A percentile compares a stretch with the other conserved stretches of the same genome.
These are phyloP conservation scores for Drosophila picticornis DNA, from an alignment of 2,888 invertebrate species.

Conservation along the genomic window DNA sequence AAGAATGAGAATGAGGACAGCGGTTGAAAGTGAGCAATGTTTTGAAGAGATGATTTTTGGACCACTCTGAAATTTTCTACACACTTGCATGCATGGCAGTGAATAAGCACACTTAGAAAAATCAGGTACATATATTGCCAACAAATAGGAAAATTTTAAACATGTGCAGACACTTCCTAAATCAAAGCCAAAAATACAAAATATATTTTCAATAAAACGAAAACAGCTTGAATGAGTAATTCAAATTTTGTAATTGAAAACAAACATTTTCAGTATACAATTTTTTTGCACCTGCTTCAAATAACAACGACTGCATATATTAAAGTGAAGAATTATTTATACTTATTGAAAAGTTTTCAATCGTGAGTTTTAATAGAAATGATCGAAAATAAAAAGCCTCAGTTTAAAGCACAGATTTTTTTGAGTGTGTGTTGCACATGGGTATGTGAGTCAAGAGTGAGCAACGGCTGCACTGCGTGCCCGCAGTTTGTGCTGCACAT, in stretches of 20 bases:
- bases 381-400: background rate
- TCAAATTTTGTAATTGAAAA: background rate
- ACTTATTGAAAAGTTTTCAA: background rate
- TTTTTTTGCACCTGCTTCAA: no score
- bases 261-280: background rate
- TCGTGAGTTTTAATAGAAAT: background rate
- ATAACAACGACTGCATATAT: background rate
- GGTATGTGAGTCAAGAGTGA: background rate
- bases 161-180: background rate
- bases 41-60: constrained; percentile 28
- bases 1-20: background rate
- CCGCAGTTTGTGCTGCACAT: constrained; percentile 3
- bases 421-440: background rate
- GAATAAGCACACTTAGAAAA: background rate
- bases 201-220: background rate
- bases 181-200: background rate
- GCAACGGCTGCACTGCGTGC: constrained; percentile 18
- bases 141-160: background rate
- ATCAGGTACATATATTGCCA: background rate
- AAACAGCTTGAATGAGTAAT: background rate
- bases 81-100: background rate
- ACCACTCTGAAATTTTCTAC: constrained; percentile 29
- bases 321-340: background rate
- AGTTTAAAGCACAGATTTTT: background rate
- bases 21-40: constrained; percentile 11